Conservation (phyloP, 2,113 vertebrate genomes). For the Poicephalus meyeri region DNA sequence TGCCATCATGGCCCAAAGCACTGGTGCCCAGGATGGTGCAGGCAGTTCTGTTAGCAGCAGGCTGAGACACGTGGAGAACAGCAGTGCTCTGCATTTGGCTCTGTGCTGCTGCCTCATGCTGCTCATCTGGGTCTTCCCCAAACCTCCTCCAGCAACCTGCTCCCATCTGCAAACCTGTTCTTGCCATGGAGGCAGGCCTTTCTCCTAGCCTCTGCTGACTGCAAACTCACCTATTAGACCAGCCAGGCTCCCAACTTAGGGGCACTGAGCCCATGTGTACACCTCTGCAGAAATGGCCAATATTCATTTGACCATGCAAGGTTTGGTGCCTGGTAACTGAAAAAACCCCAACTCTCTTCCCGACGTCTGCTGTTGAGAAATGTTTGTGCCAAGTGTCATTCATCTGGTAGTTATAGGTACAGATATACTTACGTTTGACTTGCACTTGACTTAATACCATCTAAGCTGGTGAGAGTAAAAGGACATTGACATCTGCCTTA, state of each 20-base stretch:
- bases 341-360: background rate
- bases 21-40: too few relatives aligned
- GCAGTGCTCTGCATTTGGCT: background rate
- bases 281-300: background rate
- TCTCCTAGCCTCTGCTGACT: background rate
- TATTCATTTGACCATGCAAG: background rate
- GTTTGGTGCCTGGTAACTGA: background rate
- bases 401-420: constrained; percentile 45
- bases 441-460: constrained; percentile 12
- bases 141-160: background rate
- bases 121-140: background rate
- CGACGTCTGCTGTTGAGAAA: constrained; percentile 3
- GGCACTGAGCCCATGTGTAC: too few relatives aligned
- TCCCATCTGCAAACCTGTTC: background rate
- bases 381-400: background rate
- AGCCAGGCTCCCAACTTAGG: background rate
- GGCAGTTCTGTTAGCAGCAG: background rate
- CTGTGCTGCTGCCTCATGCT: background rate
- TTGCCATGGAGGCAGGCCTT: background rate
- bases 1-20: background rate
- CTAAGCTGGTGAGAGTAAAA: background rate
- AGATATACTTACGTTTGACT: constrained; percentile 43
- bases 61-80: background rate
- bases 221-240: background rate
- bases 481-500: background rate